Evolutionary conservation across 64 coral and sea anemone species (phyloP), one percentile per base, ranked within the genome.

Genomic region (Hydrozoanthus tunicans): DNA sequence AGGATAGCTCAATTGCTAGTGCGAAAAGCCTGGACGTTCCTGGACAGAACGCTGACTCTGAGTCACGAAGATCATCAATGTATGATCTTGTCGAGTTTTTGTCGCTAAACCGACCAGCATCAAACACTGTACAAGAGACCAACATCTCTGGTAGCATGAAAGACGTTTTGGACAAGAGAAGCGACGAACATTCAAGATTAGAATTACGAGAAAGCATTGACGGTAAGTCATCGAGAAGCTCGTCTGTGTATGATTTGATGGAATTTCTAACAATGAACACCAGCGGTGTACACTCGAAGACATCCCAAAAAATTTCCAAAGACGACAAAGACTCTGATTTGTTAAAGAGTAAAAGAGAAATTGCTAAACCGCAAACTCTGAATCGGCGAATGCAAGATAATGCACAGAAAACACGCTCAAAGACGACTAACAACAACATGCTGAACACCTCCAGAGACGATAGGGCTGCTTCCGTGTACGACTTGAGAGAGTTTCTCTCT

Each of bases 31-130:
- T 90, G 54, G 60, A 78, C 24, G 32, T 66, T 55, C 69, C 53
- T 4, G 67, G 54, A 13, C 24, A 15, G 43, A 70, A 73, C 26
- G 59, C 84, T 8, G 9, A 63, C 62, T 67, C 63, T 17, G 66
- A 90, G 24, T 5, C 27, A 6, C 66, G 92, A 23, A 80, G 86
- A 54, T 24, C 92, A 3, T 93, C 92, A 52, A 80, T 24, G 12
- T 96, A 96, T 70, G 92, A 96, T 64, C 58, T 96, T 51, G 90
- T 83, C 58, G 95, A 96, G 72, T 96, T 96, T 78, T 64, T 96
- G 17, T 91, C 95, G 2, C 95, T 96, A 9, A 88, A 74, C 70
- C 6, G 51, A 70, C n/a, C 69, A 11, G 25, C 57, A 1, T 11
- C 12, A 74, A 78, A 81, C 9, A 13, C 58, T 13, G 32, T 70